Evolutionary conservation across 2,888 invertebrate genomes (phyloP), one percentile per base, ranked within the genome.

Genomic region (Subacronicta megacephala): DNA sequence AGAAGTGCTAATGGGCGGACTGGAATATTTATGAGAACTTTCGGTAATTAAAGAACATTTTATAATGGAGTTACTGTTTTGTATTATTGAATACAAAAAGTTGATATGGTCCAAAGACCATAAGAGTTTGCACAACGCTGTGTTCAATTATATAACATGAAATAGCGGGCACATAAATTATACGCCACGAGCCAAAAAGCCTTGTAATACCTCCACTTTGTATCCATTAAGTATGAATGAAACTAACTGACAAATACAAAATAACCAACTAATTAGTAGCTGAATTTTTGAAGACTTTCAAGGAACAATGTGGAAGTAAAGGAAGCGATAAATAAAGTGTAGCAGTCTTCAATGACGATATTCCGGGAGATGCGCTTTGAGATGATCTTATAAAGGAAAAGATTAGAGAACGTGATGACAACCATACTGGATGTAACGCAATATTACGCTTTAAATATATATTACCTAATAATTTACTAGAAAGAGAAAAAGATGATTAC

Each of bases 301-400:
- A 70, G 77, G 86, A 88, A 92, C 85, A 89, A 88, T 89, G 83
- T 81, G 74, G 74, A 71, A 75, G 77, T 83, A 77, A 75, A 89
- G 93, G 93, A 93, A 93, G 83, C 77, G 76, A 90, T 93, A 92
- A 93, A 93, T 93, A 89, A 80, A 71, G 77, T 80, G 83, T 85
- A 87, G 87, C 87, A 87, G 88, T 80, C 84, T 62, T 56, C 73
- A 71, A 73, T 81, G 79, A 72, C 75, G 82, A 74, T 83, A 82
- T 92, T 92, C 92, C 88, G 81, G 90, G 92, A 91, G 89, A 84
- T 80, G 77, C 77, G 82, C 88, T 88, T 88, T 87, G 82, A 87
- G 76, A 82, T 65, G 59, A 59, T 74, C 53, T 67, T 72, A 74
- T 66, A 64, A 61, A 69, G 74, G 84, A 83, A 84, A 80, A 83